Evolutionary conservation across 2,888 invertebrate genomes (phyloP).

Genomic region (Melinaea marsaeus): DNA sequence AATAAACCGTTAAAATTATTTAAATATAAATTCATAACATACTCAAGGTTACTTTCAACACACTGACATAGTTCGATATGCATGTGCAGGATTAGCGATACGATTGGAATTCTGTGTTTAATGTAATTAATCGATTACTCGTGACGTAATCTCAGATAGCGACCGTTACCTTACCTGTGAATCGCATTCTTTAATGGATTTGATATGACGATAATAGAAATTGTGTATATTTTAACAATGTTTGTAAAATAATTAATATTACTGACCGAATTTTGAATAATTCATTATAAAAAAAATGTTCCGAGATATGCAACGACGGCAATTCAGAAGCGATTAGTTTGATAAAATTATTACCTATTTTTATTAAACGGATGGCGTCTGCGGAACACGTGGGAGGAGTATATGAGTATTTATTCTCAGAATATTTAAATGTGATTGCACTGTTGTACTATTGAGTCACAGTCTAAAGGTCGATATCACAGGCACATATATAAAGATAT

Average conservation of each 20-base stretch:
- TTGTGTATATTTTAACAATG: no score
- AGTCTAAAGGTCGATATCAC: slow-evolving; percentile 20
- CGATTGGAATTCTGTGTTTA: slow-evolving; percentile 25
- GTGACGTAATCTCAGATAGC: slow-evolving; percentile 17
- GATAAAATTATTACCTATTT: slow-evolving; percentile 24
- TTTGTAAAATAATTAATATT: no score
- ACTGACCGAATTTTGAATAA: no score
- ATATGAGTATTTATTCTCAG: slow-evolving; percentile 21
- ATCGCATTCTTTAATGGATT: slow-evolving; percentile 7
- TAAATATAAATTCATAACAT: background rate
- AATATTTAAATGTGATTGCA: slow-evolving; percentile 19
- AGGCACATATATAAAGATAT: background rate
- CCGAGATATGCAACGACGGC: no score
- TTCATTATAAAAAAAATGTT: no score
- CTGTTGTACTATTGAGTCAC: slow-evolving; percentile 22
- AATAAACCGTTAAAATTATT: background rate
- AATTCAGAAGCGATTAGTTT: background rate
- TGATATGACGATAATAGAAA: slow-evolving; percentile 2
- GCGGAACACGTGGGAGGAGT: slow-evolving; percentile 21
- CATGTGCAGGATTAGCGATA: slow-evolving; percentile 27
- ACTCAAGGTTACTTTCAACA: slow-evolving; percentile 15
- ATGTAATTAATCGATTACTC: slow-evolving; percentile 29
- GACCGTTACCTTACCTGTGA: slow-evolving; percentile 12
- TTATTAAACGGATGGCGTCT: slow-evolving; percentile 31
- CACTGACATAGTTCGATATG: slow-evolving; percentile 23